Base-by-base conservation (phyloP, 2,888 invertebrate genomes). In the Drosophila formosana region DNA sequence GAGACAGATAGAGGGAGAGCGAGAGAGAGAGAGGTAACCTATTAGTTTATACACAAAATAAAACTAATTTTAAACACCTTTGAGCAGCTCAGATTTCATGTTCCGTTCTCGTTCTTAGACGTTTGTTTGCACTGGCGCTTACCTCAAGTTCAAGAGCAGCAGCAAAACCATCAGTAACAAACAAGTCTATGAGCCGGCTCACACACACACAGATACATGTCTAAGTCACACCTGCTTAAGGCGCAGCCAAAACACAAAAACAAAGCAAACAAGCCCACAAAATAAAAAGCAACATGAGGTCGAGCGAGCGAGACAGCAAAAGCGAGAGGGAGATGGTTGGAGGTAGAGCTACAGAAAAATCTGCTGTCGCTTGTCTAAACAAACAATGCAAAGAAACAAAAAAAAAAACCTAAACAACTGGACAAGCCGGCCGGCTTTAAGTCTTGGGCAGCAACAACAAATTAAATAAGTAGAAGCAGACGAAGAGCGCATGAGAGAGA, bases 61-160 rank as follows among this genome's bases (percentile, higher is more conserved):
- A 23, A 50, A 39, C 58, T 28, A 28, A 66, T 43, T 34, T 49
- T 39, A 67, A 26, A 41, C 46, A 52, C 45, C 63, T 75, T 72
- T 72, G 72, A 50, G 45, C 61, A 39, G 66, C 8, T 25, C 63
- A 32, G 68, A 66, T 69, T 66, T 62, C 56, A 66, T 47, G 43
- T 71, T 53, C 50, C 52, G 57, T 66, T 65, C 56, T 76, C 74
- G 45, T 64, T 63, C 50, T 58, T 47, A 51, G 57, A 55, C 28
- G 34, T 66, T 60, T 66, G 37, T 65, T 77, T 73, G 61, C 61
- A 45, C 53, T 70, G 75, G 67, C 72, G 75, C 72, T 75, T 72
- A 68, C 78, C 83, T 82, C 88, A 89, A 89, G 89, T 90, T 89
- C 89, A 89, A 89, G 89, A 88, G 82, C 88, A 71, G 66, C 60